These are phyloP conservation scores for Trissolcus japonicus DNA, from an alignment of 2,888 invertebrate species.

Conservation along the genomic window DNA sequence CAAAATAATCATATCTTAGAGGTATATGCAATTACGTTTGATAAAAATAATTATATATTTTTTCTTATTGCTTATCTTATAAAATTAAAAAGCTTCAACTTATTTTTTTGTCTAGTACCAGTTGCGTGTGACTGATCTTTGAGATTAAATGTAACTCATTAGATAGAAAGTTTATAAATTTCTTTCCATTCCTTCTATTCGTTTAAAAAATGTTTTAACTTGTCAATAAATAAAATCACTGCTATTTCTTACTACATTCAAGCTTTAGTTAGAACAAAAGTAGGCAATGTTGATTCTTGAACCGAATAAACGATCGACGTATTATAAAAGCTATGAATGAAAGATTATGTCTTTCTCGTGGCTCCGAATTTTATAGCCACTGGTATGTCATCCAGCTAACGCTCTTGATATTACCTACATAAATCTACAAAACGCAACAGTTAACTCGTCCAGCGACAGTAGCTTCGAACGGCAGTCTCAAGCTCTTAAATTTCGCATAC, in stretches of 20 bases:
- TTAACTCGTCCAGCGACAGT: conserved; percentile 26
- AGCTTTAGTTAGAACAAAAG: background rate
- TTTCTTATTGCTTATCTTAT: no score
- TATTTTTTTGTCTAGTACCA: no score
- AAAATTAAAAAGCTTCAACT: background rate
- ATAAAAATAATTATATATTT: no score
- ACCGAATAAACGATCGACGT: conserved; percentile 25
- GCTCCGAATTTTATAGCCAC: conserved; percentile 42
- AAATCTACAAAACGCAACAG: conserved; percentile 62
- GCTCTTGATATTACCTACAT: conserved; percentile 66
- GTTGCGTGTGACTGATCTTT: no score
- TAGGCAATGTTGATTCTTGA: conserved; percentile 7
- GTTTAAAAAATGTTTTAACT: no score
- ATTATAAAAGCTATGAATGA: conserved; percentile 47
- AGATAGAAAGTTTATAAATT: no score
- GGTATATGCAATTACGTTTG: no score
- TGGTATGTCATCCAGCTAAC: conserved; percentile 61
- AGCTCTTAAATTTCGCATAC: conserved; percentile 33
- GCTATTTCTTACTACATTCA: background rate
- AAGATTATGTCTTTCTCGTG: conserved; percentile 38
- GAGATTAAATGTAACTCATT: no score
- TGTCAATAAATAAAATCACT: no score
- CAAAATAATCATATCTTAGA: no score
- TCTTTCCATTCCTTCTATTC: no score
- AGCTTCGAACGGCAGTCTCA: conserved; percentile 25